Evolutionary conservation across 2,797 vertebrate species (phyloP).

Genomic region (Halcyon smyrnensis): DNA sequence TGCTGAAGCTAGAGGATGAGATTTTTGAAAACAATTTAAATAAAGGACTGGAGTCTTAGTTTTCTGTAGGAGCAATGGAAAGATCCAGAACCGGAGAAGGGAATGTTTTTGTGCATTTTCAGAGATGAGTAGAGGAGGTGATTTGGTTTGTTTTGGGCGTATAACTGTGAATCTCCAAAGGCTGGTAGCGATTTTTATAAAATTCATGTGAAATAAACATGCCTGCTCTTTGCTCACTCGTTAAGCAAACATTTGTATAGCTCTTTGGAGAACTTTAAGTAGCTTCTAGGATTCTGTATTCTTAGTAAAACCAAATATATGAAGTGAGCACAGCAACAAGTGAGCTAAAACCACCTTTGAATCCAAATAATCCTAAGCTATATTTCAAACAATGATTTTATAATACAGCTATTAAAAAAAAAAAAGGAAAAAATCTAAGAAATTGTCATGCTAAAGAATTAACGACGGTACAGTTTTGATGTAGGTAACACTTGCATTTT

Average conservation of each 20-base stretch:
- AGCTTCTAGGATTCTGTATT: background rate
- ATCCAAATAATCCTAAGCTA: background rate
- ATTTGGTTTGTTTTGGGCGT: background rate
- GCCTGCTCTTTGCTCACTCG: background rate
- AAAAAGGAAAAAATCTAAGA: rapidly evolving
- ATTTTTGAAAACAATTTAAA: background rate
- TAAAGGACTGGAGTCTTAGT: background rate
- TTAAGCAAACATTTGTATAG: background rate
- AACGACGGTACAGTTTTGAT: rapidly evolving
- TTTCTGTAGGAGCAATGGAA: background rate
- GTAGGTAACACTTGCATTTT: background rate
- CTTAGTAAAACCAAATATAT: background rate
- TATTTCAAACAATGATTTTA: background rate
- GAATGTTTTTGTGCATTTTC: background rate
- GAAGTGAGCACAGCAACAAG: background rate
- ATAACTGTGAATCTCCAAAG: background rate
- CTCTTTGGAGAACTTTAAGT: background rate
- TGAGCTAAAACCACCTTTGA: background rate
- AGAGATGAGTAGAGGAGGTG: background rate
- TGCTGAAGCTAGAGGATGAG: background rate
- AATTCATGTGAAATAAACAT: background rate
- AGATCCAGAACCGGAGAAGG: background rate
- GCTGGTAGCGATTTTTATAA: background rate
- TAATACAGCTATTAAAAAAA: background rate
- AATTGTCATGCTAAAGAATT: background rate